phyloP scores from a whole-genome alignment of 1,140 invertebrate genomes.

The Drosophila kanapiae region DNA sequence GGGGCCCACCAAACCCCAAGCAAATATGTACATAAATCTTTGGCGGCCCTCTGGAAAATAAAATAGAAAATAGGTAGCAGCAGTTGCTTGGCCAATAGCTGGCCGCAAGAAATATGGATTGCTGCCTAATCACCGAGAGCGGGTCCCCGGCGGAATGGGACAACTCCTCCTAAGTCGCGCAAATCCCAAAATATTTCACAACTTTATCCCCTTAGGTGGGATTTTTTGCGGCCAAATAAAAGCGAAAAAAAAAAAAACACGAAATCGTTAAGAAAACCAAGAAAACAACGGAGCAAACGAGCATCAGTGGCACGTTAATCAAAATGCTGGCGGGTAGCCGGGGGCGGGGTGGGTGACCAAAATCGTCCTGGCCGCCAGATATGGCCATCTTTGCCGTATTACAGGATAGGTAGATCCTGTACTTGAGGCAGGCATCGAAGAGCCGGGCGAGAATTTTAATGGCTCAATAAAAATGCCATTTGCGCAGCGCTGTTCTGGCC shows the following conservation, averaged over 20 bases:
- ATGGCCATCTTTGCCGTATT: slow-evolving; percentile 50
- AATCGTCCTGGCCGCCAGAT: slow-evolving; percentile 51
- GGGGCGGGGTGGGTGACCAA: not conserved
- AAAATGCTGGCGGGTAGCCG: slow-evolving; percentile 67
- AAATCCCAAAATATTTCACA: slow-evolving; percentile 83
- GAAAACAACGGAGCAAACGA: slow-evolving; percentile 34
- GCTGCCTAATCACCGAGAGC: slow-evolving; percentile 76
- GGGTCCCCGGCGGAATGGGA: slow-evolving; percentile 9
- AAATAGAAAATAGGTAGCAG: slow-evolving; percentile 36
- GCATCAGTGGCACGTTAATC: slow-evolving; percentile 76
- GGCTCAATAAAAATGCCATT: slow-evolving; percentile 84
- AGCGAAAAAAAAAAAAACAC: slow-evolving; percentile 28
- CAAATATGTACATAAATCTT: slow-evolving; percentile 82
- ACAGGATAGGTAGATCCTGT: slow-evolving; percentile 33
- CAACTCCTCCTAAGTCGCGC: slow-evolving; percentile 68
- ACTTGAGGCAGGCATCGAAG: slow-evolving; percentile 55
- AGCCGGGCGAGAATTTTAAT: slow-evolving; percentile 74
- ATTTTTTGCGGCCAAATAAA: slow-evolving; percentile 64
- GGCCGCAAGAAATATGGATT: slow-evolving; percentile 73
- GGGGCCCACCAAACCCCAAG: slow-evolving; percentile 12
- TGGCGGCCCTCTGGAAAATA: slow-evolving; percentile 40
- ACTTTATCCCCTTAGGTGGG: slow-evolving; percentile 82
- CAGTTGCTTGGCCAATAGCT: slow-evolving; percentile 59
- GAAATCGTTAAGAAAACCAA: slow-evolving; percentile 20
- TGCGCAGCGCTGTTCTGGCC: slow-evolving; percentile 58